Evolutionary conservation across 2,888 invertebrate species (phyloP).

Genomic region (Drosophila flavopinicola): DNA sequence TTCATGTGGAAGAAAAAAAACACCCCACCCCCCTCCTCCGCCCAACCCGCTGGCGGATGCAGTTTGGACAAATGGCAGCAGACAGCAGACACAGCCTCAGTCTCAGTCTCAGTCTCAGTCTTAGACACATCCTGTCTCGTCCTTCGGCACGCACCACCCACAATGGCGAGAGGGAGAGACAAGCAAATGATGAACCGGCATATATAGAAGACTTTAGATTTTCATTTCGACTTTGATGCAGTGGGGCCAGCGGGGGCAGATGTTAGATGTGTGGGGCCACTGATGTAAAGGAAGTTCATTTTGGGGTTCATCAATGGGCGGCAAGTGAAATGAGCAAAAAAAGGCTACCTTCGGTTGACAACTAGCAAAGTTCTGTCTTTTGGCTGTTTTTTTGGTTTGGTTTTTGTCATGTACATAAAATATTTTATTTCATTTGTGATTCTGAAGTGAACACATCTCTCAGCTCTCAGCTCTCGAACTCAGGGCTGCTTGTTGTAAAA

Average conservation of each 20-base stretch:
- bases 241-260: neutral
- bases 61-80: slow-evolving; percentile 74
- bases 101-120: slow-evolving; percentile 19
- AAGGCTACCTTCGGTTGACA: slow-evolving; percentile 56
- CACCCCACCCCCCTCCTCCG: neutral
- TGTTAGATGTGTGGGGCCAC: no score
- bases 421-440: slow-evolving; percentile 72
- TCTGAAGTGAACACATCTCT: slow-evolving; percentile 59
- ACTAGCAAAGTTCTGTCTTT: slow-evolving; percentile 44
- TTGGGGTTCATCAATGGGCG: slow-evolving; percentile 58
- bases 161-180: slow-evolving; percentile 49
- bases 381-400: neutral
- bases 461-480: slow-evolving; percentile 23
- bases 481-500: no score
- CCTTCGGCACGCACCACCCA: slow-evolving; percentile 33
- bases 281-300: slow-evolving; percentile 46
- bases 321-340: slow-evolving; percentile 71
- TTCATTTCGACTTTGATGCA: slow-evolving; percentile 34
- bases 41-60: slow-evolving; percentile 63
- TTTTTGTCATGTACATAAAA: slow-evolving; percentile 58
- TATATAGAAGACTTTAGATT: slow-evolving; percentile 52
- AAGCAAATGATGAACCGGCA: slow-evolving; percentile 66
- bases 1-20: slow-evolving; percentile 9
- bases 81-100: slow-evolving; percentile 39
- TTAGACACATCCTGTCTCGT: neutral